Evolutionary conservation across 2,113 vertebrate genomes (phyloP).

Genomic region (Strix uralensis): DNA sequence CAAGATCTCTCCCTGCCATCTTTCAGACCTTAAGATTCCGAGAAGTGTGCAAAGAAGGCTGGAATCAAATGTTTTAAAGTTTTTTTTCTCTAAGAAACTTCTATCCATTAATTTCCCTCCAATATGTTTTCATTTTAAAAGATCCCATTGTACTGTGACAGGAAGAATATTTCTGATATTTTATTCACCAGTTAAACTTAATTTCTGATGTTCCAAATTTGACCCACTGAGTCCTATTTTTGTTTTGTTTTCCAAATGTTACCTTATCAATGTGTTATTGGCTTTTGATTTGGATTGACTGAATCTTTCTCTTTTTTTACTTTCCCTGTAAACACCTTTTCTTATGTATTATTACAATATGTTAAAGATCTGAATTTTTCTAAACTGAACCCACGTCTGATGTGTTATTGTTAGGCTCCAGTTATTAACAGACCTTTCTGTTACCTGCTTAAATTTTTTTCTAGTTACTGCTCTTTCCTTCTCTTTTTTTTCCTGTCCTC

Average conservation of each 20-base stretch:
- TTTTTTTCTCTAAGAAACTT: not conserved
- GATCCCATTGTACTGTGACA: not conserved
- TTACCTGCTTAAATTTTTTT: not conserved
- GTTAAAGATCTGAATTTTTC: not conserved
- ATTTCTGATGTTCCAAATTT: not conserved
- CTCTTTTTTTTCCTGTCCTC: not conserved
- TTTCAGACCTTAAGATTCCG: not conserved
- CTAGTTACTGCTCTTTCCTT: not conserved
- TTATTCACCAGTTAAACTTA: not conserved
- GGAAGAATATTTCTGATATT: not conserved
- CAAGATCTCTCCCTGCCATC: not conserved
- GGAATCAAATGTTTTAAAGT: not conserved
- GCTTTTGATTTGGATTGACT: not conserved
- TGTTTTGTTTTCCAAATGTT: not conserved
- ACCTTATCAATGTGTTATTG: not conserved
- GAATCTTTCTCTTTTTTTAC: not conserved
- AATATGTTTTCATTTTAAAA: not conserved
- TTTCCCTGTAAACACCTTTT: not conserved
- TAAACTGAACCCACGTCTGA: not conserved
- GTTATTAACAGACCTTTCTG: not conserved
- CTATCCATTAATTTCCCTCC: not conserved
- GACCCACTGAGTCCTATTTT: not conserved
- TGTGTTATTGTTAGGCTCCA: not conserved
- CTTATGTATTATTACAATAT: not conserved
- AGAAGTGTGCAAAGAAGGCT: not conserved